Evolutionary conservation across 1,140 invertebrate genomes (phyloP).

Genomic region (Drosophila orosa): DNA sequence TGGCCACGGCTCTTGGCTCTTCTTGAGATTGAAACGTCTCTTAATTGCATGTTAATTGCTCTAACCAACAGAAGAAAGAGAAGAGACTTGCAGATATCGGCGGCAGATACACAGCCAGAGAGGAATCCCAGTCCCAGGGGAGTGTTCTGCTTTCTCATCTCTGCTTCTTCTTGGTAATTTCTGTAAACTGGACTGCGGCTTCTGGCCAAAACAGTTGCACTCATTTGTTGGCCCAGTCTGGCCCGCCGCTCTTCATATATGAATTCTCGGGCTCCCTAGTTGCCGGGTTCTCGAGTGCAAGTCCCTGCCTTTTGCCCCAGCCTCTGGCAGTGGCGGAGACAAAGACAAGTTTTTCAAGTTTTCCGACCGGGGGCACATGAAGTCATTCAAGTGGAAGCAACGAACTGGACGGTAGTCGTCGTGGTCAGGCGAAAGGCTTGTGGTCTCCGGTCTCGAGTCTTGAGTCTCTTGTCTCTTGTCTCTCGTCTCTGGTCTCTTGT

Average conservation of each 20-base stretch:
- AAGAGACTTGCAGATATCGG: slow-evolving; percentile 45
- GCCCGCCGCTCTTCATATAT: slow-evolving; percentile 20
- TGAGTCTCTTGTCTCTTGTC: slow-evolving; percentile 10
- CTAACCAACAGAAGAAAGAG: slow-evolving; percentile 55
- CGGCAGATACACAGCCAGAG: slow-evolving; percentile 24
- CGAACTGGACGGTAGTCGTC: slow-evolving; percentile 55
- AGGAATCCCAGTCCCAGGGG: slow-evolving; percentile 13
- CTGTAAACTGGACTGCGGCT: slow-evolving; percentile 52
- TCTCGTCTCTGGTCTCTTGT: slow-evolving; percentile 16
- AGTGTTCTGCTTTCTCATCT: slow-evolving; percentile 46
- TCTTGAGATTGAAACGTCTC: slow-evolving; percentile 75
- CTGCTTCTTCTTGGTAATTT: slow-evolving; percentile 17
- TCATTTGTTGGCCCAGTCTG: slow-evolving; percentile 76
- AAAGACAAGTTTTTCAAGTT: slow-evolving; percentile 82
- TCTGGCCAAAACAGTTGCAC: slow-evolving; percentile 73
- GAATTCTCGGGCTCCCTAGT: slow-evolving; percentile 30
- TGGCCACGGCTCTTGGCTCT: slow-evolving; percentile 56
- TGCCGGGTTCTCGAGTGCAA: slow-evolving; percentile 46
- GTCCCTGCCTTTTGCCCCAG: slow-evolving; percentile 46
- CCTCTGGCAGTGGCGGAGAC: slow-evolving; percentile 50
- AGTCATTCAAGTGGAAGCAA: slow-evolving; percentile 79
- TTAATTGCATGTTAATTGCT: slow-evolving; percentile 82
- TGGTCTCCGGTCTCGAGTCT: slow-evolving; percentile 34
- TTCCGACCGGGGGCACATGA: slow-evolving; percentile 72
- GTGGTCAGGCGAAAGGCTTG: slow-evolving; percentile 60